Evolutionary conservation across 2,113 vertebrate genomes (phyloP).

Genomic region (Puma concolor): DNA sequence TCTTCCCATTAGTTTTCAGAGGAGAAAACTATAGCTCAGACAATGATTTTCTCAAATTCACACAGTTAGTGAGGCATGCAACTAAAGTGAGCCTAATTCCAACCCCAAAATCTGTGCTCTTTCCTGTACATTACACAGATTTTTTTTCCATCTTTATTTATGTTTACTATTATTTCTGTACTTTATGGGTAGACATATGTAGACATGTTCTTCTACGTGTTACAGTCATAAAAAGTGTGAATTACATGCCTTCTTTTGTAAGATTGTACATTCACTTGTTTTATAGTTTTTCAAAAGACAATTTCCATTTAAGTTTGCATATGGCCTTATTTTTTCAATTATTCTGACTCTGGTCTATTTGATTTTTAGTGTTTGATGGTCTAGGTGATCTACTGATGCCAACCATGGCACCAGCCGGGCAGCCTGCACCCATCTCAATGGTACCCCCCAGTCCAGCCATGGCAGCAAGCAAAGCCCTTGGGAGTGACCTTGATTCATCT

Average conservation of each 20-base stretch:
- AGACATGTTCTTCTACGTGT: constrained; percentile 48
- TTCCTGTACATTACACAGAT: constrained; percentile 27
- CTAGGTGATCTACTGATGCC: constrained; percentile 99
- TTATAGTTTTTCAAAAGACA: constrained; percentile 50
- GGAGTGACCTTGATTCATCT: constrained; percentile 96
- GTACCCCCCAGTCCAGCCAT: constrained; percentile 82
- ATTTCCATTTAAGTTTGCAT: constrained; percentile 23
- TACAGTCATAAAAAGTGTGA: constrained; percentile 42
- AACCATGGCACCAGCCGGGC: constrained; percentile 94
- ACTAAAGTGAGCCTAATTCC: not conserved
- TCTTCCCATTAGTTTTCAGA: not conserved
- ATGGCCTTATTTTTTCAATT: not conserved
- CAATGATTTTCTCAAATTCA: not conserved
- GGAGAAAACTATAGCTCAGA: not conserved
- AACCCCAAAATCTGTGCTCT: constrained; percentile 2
- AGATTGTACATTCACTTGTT: constrained; percentile 52
- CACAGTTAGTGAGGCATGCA: not conserved
- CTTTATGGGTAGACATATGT: constrained; percentile 9
- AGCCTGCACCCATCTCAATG: constrained; percentile 86
- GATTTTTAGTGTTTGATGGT: constrained; percentile 94
- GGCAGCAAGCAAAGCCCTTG: constrained; percentile 91
- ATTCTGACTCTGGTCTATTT: constrained; percentile 75
- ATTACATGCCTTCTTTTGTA: constrained; percentile 38
- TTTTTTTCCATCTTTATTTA: constrained; percentile 48
- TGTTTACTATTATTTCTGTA: constrained; percentile 50